Conservation (phyloP, 2,888 invertebrate genomes). For the Sesamia inferens region DNA sequence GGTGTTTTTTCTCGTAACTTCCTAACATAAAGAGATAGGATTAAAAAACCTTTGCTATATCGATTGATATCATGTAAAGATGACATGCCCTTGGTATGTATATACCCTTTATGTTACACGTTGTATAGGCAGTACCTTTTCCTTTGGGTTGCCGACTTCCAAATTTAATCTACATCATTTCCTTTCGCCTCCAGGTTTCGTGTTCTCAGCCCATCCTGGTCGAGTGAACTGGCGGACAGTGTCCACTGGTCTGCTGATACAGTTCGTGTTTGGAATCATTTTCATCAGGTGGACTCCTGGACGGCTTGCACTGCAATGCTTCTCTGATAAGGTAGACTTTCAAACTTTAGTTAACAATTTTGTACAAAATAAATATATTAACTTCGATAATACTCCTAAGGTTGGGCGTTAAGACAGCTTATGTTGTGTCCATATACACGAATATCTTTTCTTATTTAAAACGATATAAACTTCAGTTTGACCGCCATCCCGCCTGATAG, state of each 20-base stretch:
- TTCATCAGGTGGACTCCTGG: constrained; percentile 96
- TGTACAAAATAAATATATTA: not conserved
- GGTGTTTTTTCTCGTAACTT: too few species aligned
- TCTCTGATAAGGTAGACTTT: constrained; percentile 91
- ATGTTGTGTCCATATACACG: not conserved
- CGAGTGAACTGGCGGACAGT: constrained; percentile 95
- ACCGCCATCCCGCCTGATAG: too few species aligned
- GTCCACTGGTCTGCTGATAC: constrained; percentile 94
- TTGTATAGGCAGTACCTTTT: not conserved
- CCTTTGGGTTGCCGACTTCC: not conserved
- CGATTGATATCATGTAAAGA: too few species aligned
- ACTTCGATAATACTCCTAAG: not conserved
- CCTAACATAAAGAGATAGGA: too few species aligned
- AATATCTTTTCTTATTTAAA: too few species aligned
- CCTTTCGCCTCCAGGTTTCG: constrained; percentile 73
- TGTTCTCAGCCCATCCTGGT: constrained; percentile 83
- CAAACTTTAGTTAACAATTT: not conserved
- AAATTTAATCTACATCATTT: not conserved
- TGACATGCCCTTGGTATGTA: too few species aligned
- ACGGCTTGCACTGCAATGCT: constrained; percentile 92
- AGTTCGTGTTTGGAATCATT: constrained; percentile 95
- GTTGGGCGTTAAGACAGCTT: not conserved
- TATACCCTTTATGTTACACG: not conserved
- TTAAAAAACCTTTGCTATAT: too few species aligned
- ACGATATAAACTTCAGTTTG: too few species aligned